Base-by-base conservation (phyloP, 2,797 vertebrate species). In the Clarias laeviceps region DNA sequence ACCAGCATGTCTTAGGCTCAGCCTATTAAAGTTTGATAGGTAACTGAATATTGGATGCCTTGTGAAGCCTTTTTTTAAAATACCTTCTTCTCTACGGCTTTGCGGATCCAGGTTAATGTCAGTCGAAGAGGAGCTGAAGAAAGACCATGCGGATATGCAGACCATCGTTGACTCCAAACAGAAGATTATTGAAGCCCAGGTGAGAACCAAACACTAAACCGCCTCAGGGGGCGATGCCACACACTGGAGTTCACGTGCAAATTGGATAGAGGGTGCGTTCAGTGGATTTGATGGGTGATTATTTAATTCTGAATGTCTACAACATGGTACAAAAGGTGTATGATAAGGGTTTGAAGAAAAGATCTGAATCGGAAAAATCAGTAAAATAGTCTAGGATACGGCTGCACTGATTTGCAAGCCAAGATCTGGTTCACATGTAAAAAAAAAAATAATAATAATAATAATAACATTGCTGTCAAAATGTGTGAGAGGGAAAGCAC, bases 141-240 rank as follows among this genome's bases (percentile, higher is more conserved):
- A 97, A 87, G 98, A 99, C 87, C 98, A 99, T 20, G 95, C 96
- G 50, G 97, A 99, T 92, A 99, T 99, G 97, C 97, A 99, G 92
- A 96, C 97, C n/a, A 96, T 98, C 69, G 97, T 99, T 0, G 97
- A 99, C 91, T 97, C 97, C 73, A 99, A 99, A 91, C 97, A 99
- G 93, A 98, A 98, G 90, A 98, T 99, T 87, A 99, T 99, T 1
- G 97, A 99, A 86, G 97, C 97, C 8, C 98, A 99, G 97, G 98
- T 96, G 88, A 92, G 64, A 29, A 77, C 3, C 18, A 45, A 72
- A 82, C 34, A 17, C 29, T 68, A 22, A 56, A 29, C 59, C 69
- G 20, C 24, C 15, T 2, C 57, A 0, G 57, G 18, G 29, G 57
- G 15, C 54, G 40, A 12, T 74, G 74, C 66, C 62, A 45, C 37